Evolutionary conservation across 2,113 vertebrate species (phyloP).

Genomic region (Bolborhynchus lineola): DNA sequence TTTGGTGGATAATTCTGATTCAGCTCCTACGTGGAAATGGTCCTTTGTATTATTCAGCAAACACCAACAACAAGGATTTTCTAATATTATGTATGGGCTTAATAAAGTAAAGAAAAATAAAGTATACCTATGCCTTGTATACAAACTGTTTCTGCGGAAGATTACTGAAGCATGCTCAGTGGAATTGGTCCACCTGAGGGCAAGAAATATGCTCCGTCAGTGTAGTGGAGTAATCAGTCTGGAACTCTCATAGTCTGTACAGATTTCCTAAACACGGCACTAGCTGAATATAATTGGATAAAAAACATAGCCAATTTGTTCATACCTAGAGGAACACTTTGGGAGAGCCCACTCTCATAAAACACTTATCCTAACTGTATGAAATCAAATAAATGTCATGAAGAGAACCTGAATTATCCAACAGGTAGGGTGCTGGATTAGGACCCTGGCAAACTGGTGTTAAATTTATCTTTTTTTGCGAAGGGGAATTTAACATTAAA

Average conservation of each 20-base stretch:
- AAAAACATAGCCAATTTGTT: background rate
- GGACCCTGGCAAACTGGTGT: background rate
- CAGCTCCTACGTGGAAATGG: background rate
- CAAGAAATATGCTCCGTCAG: background rate
- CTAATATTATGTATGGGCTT: background rate
- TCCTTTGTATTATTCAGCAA: background rate
- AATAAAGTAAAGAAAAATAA: background rate
- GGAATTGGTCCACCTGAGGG: background rate
- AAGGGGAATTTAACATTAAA: background rate
- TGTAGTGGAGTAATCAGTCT: background rate
- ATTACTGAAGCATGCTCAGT: background rate
- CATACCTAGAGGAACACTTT: background rate
- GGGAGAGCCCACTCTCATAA: background rate
- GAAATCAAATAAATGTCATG: background rate
- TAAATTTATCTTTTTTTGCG: background rate
- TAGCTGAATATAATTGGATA: background rate
- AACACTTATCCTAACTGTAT: background rate
- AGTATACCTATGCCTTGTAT: background rate
- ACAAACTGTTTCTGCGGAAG: background rate
- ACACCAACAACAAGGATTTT: background rate
- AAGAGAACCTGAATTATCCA: background rate
- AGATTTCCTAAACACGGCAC: background rate
- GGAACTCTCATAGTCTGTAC: background rate
- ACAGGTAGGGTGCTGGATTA: background rate
- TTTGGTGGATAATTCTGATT: background rate